Conservation (phyloP, 2,113 vertebrate species). For the Trachemys scripta region DNA sequence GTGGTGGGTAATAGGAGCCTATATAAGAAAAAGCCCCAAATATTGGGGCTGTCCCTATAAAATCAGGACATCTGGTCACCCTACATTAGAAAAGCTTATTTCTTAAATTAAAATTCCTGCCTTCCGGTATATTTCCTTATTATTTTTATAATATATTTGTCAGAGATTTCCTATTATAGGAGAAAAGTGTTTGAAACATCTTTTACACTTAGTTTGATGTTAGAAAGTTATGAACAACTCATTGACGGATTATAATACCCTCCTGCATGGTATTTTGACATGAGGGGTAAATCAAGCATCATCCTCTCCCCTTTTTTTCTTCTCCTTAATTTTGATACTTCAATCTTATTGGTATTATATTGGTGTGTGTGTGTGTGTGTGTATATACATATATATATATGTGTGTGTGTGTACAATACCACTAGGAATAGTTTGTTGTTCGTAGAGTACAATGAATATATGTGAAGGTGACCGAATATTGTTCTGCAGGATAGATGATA, state of each 20-base stretch:
- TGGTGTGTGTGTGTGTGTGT: not conserved
- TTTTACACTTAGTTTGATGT: not conserved
- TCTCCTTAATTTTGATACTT: not conserved
- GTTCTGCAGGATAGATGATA: not conserved
- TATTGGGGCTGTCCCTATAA: too few relatives aligned
- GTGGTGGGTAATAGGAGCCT: too few relatives aligned
- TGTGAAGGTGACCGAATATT: not conserved
- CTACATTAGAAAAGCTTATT: not conserved
- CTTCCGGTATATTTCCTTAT: not conserved
- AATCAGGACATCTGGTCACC: too few relatives aligned
- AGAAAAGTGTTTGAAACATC: not conserved
- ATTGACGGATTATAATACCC: not conserved
- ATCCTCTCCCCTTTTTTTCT: not conserved
- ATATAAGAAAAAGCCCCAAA: too few relatives aligned
- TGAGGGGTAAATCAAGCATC: constrained; percentile 5
- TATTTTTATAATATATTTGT: not conserved
- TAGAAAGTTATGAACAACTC: not conserved
- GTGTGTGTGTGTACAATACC: not conserved
- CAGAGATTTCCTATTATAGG: not conserved
- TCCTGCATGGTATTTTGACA: not conserved
- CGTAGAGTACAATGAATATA: not conserved
- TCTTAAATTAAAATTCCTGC: not conserved
- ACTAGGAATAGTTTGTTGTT: rapidly evolving
- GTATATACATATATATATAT: too few relatives aligned
- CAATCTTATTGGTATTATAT: not conserved